A percentile compares a stretch with the other conserved stretches of the same genome.
phyloP scores from a whole-genome alignment of 2,113 vertebrate species.

The Paradoxurus hermaphroditus region DNA sequence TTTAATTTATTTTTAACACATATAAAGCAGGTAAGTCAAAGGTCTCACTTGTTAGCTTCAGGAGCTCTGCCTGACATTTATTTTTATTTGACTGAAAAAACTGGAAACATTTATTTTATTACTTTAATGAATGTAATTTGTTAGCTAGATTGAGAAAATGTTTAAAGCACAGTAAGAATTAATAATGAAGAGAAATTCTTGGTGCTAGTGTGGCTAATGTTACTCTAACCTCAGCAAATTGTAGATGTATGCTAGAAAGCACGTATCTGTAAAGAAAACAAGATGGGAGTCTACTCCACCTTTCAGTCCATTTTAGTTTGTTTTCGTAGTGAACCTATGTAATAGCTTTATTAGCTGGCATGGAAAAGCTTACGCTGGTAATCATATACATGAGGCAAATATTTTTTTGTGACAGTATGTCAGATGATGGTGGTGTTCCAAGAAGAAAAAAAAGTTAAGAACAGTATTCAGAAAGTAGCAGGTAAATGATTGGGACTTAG shows the following conservation, averaged over 20 bases:
- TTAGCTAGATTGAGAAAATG: not conserved
- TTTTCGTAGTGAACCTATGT: not conserved
- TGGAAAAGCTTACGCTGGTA: not conserved
- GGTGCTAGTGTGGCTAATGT: not conserved
- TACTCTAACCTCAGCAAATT: not conserved
- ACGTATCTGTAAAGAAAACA: constrained; percentile 20
- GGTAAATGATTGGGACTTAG: not conserved
- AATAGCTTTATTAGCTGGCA: not conserved
- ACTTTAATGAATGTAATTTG: not conserved
- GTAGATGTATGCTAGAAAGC: not conserved
- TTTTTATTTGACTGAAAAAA: constrained; percentile 21
- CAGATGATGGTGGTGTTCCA: not conserved
- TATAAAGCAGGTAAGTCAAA: not conserved
- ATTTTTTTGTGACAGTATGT: not conserved
- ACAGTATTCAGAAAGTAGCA: not conserved
- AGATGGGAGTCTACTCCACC: not conserved
- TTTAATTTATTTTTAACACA: not conserved
- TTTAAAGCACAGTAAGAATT: not conserved
- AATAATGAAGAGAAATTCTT: not conserved
- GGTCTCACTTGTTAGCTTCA: not conserved
- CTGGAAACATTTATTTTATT: not conserved
- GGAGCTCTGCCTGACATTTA: not conserved
- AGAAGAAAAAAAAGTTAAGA: not conserved
- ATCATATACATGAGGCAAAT: not conserved
- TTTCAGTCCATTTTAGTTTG: not conserved